Evolutionary conservation across 1,140 invertebrate species (phyloP).

Genomic region (Drosophila lini): DNA sequence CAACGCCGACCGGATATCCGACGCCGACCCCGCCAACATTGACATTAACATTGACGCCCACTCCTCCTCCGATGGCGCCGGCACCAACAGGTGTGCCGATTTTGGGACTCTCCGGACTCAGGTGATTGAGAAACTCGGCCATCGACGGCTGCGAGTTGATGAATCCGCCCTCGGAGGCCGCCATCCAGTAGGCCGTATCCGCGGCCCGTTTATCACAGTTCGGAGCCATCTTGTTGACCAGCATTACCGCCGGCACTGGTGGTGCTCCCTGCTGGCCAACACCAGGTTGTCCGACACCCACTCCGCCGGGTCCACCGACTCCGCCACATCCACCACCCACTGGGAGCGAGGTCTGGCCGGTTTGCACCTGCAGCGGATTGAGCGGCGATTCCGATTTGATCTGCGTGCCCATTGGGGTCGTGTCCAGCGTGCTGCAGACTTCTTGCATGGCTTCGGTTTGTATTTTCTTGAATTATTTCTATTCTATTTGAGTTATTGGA

Average conservation of each 20-base stretch:
- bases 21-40: slow-evolving; percentile 85
- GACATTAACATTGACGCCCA: slow-evolving; percentile 64
- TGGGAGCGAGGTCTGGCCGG: slow-evolving; percentile 41
- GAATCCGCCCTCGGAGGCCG: slow-evolving; percentile 91
- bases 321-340: slow-evolving; percentile 44
- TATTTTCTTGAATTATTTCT: slow-evolving; percentile 9
- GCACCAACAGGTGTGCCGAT: slow-evolving; percentile 84
- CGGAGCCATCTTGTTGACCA: slow-evolving; percentile 80
- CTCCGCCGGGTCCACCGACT: slow-evolving; percentile 45
- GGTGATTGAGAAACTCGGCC: slow-evolving; percentile 94
- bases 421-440: slow-evolving; percentile 80
- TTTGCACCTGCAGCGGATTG: slow-evolving; percentile 78
- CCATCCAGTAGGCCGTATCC: slow-evolving; percentile 80
- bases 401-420: slow-evolving; percentile 79
- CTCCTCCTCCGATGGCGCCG: slow-evolving; percentile 85
- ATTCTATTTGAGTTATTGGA: background rate
- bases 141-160: slow-evolving; percentile 96
- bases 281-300: slow-evolving; percentile 31
- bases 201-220: slow-evolving; percentile 84
- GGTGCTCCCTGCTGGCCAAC: slow-evolving; percentile 62
- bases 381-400: slow-evolving; percentile 83
- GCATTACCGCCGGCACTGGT: slow-evolving; percentile 67
- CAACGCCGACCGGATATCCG: slow-evolving; percentile 78
- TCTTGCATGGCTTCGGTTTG: slow-evolving; percentile 80
- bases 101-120: slow-evolving; percentile 86